Evolutionary conservation across 2,113 vertebrate genomes (phyloP).

Genomic region (Panthera uncia): DNA sequence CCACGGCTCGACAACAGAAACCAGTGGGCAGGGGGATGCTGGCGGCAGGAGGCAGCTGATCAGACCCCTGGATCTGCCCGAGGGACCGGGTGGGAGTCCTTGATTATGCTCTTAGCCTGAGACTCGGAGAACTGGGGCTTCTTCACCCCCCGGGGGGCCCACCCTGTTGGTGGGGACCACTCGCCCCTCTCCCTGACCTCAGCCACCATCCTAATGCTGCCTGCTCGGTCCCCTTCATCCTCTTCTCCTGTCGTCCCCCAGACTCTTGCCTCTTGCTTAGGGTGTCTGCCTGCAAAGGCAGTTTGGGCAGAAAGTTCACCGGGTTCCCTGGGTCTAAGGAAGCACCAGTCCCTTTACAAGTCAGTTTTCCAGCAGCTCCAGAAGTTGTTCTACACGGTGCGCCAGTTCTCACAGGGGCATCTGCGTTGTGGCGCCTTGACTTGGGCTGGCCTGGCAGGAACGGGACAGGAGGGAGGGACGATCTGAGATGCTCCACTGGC

Average conservation of each 20-base stretch:
- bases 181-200: neutral
- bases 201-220: neutral
- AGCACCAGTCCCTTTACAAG: neutral
- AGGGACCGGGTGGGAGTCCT: neutral
- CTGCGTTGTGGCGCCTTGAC: neutral
- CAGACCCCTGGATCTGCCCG: neutral
- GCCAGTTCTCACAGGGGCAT: neutral
- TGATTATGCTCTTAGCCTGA: neutral
- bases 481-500: neutral
- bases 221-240: accelerated
- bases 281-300: neutral
- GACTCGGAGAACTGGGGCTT: neutral
- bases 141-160: accelerated
- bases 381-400: neutral
- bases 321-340: neutral
- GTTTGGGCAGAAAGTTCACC: neutral
- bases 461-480: neutral
- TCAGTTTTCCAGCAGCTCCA: neutral
- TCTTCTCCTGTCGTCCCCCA: neutral
- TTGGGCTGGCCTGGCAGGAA: neutral
- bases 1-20: neutral
- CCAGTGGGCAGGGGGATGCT: no score
- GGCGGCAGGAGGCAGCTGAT: neutral
- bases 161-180: neutral
- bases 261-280: neutral